Evolutionary conservation across 2,797 vertebrate species (phyloP).

Genomic region (Cyprinella venusta): DNA sequence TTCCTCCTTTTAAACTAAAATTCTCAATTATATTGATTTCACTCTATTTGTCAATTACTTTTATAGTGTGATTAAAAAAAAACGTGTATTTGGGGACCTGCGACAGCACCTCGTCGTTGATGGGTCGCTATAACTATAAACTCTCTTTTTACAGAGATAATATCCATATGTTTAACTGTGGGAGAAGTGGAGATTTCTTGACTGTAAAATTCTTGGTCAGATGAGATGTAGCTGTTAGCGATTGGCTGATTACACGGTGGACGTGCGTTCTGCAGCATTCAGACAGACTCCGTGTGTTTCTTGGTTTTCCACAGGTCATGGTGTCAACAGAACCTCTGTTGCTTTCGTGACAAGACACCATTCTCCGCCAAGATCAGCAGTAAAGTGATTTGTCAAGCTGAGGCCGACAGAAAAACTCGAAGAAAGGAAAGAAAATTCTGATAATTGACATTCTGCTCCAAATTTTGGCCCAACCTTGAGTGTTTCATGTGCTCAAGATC

Average conservation of each 20-base stretch:
- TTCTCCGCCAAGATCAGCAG: conserved; percentile 37
- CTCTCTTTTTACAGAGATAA: conserved; percentile 11
- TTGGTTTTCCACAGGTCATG: conserved; percentile 15
- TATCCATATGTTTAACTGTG: conserved; percentile 2
- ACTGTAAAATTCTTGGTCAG: background rate
- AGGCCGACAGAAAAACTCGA: background rate
- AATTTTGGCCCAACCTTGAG: conserved; percentile 3
- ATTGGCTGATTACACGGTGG: conserved; percentile 33
- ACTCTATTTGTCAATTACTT: background rate
- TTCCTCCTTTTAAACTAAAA: background rate
- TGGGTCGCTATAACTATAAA: background rate
- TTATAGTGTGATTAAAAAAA: background rate
- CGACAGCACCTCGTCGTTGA: background rate
- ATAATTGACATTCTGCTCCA: background rate
- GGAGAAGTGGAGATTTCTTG: conserved; percentile 8
- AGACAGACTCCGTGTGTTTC: conserved; percentile 24
- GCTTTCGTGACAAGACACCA: conserved; percentile 7
- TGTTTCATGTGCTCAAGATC: conserved; percentile 3
- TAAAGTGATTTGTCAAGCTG: conserved; percentile 7
- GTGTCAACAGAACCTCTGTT: conserved; percentile 35
- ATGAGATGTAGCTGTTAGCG: background rate
- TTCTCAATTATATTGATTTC: background rate
- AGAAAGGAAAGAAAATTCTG: background rate
- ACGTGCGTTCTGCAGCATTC: conserved; percentile 40
- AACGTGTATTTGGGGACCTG: background rate